Base-by-base conservation (phyloP, 2,888 invertebrate genomes). In the Cloeon dipterum region DNA sequence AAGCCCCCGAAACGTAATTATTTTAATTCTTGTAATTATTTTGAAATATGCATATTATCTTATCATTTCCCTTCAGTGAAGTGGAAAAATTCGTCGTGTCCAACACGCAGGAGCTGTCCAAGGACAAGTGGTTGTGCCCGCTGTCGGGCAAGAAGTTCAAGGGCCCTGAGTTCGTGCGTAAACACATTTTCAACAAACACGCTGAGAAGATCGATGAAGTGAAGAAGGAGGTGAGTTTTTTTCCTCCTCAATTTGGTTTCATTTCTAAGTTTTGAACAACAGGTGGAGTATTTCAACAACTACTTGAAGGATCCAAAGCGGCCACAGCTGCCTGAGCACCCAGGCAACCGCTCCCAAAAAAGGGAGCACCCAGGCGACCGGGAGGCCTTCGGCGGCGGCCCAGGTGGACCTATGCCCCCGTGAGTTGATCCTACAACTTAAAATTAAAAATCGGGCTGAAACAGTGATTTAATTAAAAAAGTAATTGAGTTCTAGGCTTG, bases 61-160 rank as follows among this genome's bases (percentile, higher is more conserved):
- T 14, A 2, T 25, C 10, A 10, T 16, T 32, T 32, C 16, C 13
- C 4, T 3, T 13, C 32, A 58, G 58, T 35, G 86, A 85, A 58
- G 79, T 93, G 1, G 93, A 94, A 50, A 89, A 89, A 55, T 94
- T 98, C 55, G 76, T 98, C 13, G 74, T 79, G 49, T 78, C 89
- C 1, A 98, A 98, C 54, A 93, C 93, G 0, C 86, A 96, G 51
- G 96, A 98, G 58, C 53, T 98, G 44, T 83, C 86, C 0, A 93
- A 93, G 53, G 98, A 96, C 54, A 98, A 98, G 50, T 98, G 96
- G 96, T 57, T 98, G 45, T 98, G 98, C 57, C 98, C 98, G 0
- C 61, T 98, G 7, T 94, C 93, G 38, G 96, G 96, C 2, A 98
- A 98, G 57, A 98, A 98, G 56, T 98, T 98, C 60, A 98, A 96